A percentile compares a stretch with the other conserved stretches of the same genome.
Conservation (phyloP, 2,113 vertebrate genomes). For the Gymnocephalus cernua region DNA sequence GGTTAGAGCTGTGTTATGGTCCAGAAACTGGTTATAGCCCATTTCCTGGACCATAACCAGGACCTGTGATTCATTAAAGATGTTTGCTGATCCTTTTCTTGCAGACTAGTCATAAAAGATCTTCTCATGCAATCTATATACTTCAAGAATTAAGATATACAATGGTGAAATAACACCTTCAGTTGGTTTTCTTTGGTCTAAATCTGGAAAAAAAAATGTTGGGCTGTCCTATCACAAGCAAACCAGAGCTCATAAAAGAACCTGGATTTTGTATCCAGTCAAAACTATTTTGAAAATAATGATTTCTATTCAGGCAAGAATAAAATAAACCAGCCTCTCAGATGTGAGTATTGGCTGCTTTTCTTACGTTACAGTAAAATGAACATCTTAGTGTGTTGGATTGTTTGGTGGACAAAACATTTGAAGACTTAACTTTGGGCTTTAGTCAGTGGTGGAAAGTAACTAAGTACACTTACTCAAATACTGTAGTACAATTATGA, state of each 20-base stretch:
- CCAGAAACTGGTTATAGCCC: neutral
- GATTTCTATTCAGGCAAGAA: neutral
- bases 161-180: neutral
- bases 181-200: neutral
- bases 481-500: neutral
- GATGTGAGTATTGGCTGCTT: neutral
- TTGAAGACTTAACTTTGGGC: neutral
- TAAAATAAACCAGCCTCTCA: neutral
- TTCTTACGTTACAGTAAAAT: neutral
- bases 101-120: neutral
- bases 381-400: neutral
- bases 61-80: neutral
- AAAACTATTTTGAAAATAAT: neutral
- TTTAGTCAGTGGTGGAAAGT: neutral
- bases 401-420: neutral
- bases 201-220: neutral
- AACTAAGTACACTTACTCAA: neutral
- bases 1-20: neutral
- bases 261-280: no score
- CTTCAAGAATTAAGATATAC: no score
- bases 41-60: neutral
- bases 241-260: no score
- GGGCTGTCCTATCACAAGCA: neutral
- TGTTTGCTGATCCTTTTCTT: conserved; percentile 6
- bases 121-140: neutral